phyloP scores from a whole-genome alignment of 2,888 invertebrate species.

The Leistus spinibarbis region DNA sequence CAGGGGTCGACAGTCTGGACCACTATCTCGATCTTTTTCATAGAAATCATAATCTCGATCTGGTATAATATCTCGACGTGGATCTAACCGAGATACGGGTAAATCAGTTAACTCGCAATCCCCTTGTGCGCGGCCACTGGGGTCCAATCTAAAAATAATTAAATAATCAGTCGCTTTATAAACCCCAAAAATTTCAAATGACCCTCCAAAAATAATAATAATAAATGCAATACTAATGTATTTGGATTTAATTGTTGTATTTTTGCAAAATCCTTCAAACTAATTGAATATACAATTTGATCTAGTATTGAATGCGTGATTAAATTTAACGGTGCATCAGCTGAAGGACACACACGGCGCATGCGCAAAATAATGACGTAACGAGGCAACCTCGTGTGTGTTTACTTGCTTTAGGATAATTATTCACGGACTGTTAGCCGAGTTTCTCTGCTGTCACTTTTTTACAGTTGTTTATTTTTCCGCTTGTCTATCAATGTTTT shows the following conservation, averaged over 20 bases:
- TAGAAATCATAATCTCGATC: conserved; percentile 81
- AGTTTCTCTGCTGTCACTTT: conserved; percentile 6
- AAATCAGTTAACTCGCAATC: conserved; percentile 78
- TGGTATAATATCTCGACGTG: conserved; percentile 66
- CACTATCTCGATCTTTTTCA: conserved; percentile 76
- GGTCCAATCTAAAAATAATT: conserved; percentile 64
- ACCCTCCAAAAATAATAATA: too few species aligned
- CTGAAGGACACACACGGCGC: background rate
- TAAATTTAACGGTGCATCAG: conserved; percentile 5
- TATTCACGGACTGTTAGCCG: background rate
- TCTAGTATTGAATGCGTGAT: too few species aligned
- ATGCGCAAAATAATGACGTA: background rate
- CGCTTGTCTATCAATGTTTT: too few species aligned
- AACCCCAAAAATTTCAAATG: background rate
- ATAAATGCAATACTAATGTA: too few species aligned
- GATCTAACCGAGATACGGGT: conserved; percentile 72
- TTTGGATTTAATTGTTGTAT: too few species aligned
- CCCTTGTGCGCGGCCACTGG: conserved; percentile 72
- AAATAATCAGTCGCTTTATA: background rate
- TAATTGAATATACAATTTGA: too few species aligned
- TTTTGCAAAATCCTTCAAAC: too few species aligned
- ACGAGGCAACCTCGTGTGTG: background rate
- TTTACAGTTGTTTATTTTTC: background rate
- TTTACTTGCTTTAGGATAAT: background rate
- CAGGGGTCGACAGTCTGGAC: conserved; percentile 62